Conservation (phyloP, 2,113 vertebrate genomes). For the Aegotheles bennettii region DNA sequence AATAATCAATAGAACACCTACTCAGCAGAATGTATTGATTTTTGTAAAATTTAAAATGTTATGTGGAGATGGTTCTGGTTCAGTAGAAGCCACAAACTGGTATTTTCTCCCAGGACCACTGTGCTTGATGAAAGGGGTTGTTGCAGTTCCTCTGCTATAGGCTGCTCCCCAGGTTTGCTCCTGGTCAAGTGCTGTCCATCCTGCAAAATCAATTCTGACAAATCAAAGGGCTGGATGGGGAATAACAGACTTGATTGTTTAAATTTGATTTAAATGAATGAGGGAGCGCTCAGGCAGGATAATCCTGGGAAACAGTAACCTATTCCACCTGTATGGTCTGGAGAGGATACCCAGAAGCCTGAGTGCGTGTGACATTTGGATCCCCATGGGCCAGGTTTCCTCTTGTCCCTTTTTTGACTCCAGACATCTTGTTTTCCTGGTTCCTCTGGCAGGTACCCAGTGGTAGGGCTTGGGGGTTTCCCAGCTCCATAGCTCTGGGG, state of each 20-base stretch:
- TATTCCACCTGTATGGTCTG: neutral
- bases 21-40: slow-evolving; percentile 36
- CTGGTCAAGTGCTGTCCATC: fast-evolving
- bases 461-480: neutral
- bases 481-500: neutral
- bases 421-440: neutral
- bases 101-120: neutral
- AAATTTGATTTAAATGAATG: neutral
- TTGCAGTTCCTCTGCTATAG: neutral
- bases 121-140: neutral
- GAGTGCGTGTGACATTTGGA: neutral
- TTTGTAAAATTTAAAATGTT: slow-evolving; percentile 23
- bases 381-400: neutral
- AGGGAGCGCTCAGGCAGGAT: neutral
- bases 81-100: neutral
- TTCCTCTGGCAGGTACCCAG: neutral
- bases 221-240: neutral
- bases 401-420: neutral
- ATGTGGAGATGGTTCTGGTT: neutral
- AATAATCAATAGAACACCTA: slow-evolving; percentile 51
- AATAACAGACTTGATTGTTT: neutral
- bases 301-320: neutral
- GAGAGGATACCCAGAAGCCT: neutral
- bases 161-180: neutral
- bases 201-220: neutral